These are phyloP conservation scores for Ochropleura leucogaster DNA, from an alignment of 2,888 invertebrate genomes.

Conservation along the genomic window DNA sequence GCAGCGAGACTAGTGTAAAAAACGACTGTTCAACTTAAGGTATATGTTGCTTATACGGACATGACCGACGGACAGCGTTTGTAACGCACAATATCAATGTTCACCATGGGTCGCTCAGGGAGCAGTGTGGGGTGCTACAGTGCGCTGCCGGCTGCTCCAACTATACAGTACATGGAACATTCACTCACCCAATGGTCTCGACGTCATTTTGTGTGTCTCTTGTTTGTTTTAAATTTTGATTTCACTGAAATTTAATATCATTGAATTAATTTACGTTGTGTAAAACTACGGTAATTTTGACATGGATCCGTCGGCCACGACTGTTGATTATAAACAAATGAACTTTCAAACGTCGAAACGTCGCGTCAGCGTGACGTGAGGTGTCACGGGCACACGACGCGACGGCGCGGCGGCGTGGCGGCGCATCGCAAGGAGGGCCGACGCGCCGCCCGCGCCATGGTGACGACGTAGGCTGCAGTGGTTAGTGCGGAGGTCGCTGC, in stretches of 20 bases:
- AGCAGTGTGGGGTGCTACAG: not conserved
- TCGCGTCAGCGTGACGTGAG: constrained; percentile 12
- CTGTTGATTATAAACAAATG: constrained; percentile 69
- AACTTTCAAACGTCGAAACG: constrained; percentile 64
- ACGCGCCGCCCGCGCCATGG: no score
- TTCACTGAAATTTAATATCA: constrained; percentile 75
- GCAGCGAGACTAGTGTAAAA: no score
- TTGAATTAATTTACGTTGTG: constrained; percentile 60
- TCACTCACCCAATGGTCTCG: constrained; percentile 79
- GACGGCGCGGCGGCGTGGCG: not conserved
- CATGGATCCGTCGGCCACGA: constrained; percentile 68
- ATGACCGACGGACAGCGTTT: no score
- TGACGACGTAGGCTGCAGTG: not conserved
- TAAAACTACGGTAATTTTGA: constrained; percentile 73
- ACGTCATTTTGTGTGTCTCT: constrained; percentile 71
- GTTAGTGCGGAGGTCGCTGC: not conserved
- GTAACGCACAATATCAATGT: no score
- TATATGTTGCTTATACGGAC: no score
- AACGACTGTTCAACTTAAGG: no score
- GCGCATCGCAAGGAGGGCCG: constrained; percentile 5
- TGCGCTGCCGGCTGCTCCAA: no score
- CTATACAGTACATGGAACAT: not conserved
- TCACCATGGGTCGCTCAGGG: not conserved
- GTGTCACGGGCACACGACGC: not conserved
- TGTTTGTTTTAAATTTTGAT: constrained; percentile 49